Base-by-base conservation (phyloP, 2,113 vertebrate species). In the Semnopithecus entellus region DNA sequence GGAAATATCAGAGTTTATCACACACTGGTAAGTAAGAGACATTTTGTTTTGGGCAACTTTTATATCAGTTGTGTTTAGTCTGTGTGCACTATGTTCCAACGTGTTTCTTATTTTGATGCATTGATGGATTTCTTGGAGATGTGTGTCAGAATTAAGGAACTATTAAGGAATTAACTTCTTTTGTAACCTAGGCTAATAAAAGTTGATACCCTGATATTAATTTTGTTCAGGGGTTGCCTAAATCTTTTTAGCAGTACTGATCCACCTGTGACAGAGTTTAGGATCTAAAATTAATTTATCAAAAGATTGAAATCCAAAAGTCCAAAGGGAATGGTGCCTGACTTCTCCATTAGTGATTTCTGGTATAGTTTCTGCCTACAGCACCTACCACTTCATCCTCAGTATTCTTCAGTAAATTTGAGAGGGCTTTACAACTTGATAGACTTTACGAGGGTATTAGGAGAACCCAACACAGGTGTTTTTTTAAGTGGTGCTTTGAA, bases 401-500 rank as follows among this genome's bases (percentile, higher is more conserved):
- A 1, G 17, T 9, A 73, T 83, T 89, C 35, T 75, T 90, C 25
- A 40, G 76, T 68, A n/a, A 73, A 55, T 59, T 50, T 17, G 4
- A 91, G 59, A 94, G 64, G 48, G 20, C 5, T 70, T 76, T 22
- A 52, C 27, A 52, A 27, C 23, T 66, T 57, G 14, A 79, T 25
- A 30, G 35, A 27, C 81, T 76, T 35, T 48, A 66, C 17, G n/a
- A 78, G 20, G 3, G 5, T 35, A 1, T 70, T 83, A 20, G 2
- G 25, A 70, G 55, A 89, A 82, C 27, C 66, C 27, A 30, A 35
- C 43, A 18, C 79, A 95, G 57, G 27, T 45, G 16, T 73, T 81
- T 80, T 68, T 95, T 75, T 79, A 48, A 64, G 50, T n/a, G 20
- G 12, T 48, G n/a, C 52, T 94, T 93, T 94, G 45, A 96, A 52